These are phyloP conservation scores for Heterohyrax brucei DNA, from an alignment of 2,797 vertebrate species.

Conservation along the genomic window DNA sequence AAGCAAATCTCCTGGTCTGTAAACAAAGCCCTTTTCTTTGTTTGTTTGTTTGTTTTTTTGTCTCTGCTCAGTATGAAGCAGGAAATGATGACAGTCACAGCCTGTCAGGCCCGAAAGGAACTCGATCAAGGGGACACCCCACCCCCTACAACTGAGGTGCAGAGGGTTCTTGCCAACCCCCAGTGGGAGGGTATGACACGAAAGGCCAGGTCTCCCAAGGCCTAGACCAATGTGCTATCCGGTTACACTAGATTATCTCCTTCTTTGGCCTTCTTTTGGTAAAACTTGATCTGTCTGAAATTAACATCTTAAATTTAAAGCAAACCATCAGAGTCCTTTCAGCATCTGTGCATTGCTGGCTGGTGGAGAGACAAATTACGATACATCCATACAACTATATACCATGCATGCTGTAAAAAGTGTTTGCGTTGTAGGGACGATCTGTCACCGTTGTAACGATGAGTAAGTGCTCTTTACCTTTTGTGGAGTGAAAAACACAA, in stretches of 20 bases:
- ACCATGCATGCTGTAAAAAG: not conserved
- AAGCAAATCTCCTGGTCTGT: conserved; percentile 44
- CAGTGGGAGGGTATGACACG: accelerated
- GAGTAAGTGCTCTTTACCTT: not conserved
- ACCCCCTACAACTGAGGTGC: not conserved
- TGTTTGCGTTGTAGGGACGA: not conserved
- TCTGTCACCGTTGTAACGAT: accelerated
- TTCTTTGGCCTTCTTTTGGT: not conserved
- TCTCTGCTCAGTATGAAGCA: not conserved
- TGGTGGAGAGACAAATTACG: not conserved
- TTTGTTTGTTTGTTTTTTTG: not conserved
- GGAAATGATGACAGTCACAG: not conserved
- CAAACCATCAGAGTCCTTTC: not conserved
- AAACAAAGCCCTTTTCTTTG: not conserved
- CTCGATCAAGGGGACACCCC: not conserved
- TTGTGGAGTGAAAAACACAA: not conserved
- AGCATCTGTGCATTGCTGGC: not conserved
- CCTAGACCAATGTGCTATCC: not conserved
- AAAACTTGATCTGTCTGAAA: not conserved
- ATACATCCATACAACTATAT: not conserved
- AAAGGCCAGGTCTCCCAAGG: not conserved
- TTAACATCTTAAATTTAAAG: not conserved
- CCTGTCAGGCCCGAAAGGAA: not conserved
- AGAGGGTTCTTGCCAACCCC: not conserved
- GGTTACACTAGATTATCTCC: not conserved